Percentiles rank a stretch among this genome's conserved stretches.
These are phyloP conservation scores for Lasioglossum calceatum DNA, from an alignment of 2,888 invertebrate species.

Conservation along the genomic window DNA sequence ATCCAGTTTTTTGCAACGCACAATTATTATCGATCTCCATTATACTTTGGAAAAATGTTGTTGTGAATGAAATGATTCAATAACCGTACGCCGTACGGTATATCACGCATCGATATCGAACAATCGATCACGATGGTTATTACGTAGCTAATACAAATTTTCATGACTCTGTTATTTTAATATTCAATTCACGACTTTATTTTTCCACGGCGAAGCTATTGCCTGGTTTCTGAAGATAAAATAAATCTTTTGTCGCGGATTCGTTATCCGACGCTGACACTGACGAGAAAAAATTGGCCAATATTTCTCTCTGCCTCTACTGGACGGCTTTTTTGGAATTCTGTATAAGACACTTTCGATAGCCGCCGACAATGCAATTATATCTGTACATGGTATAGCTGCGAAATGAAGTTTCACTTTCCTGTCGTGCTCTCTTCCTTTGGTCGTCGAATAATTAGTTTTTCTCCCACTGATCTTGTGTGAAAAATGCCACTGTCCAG, in stretches of 20 bases:
- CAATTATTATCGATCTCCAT: not conserved
- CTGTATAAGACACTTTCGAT: not conserved
- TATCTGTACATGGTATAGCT: not conserved
- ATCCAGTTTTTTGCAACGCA: not conserved
- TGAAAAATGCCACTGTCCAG: conserved; percentile 18
- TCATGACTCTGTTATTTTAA: conserved; percentile 25
- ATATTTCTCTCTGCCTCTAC: conserved; percentile 15
- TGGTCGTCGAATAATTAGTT: conserved; percentile 15
- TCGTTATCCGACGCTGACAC: conserved; percentile 16
- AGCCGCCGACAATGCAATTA: not conserved
- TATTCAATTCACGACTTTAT: conserved; percentile 41
- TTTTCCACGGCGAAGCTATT: conserved; percentile 18
- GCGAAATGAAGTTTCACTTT: conserved; percentile 19
- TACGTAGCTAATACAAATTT: conserved; percentile 22
- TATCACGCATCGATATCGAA: not conserved
- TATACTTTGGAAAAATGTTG: not conserved
- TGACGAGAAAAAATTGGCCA: conserved; percentile 1
- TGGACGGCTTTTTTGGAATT: not conserved
- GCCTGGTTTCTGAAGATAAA: conserved; percentile 33
- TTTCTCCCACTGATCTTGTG: conserved; percentile 13
- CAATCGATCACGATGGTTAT: not conserved
- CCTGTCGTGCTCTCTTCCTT: not conserved
- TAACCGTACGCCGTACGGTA: not conserved
- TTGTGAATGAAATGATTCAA: not conserved
- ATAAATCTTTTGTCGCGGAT: conserved; percentile 36